A percentile compares a stretch with the other conserved stretches of the same genome.
Evolutionary conservation across 1,140 invertebrate species (phyloP).

Genomic region (Ceratosolen solmsi): DNA sequence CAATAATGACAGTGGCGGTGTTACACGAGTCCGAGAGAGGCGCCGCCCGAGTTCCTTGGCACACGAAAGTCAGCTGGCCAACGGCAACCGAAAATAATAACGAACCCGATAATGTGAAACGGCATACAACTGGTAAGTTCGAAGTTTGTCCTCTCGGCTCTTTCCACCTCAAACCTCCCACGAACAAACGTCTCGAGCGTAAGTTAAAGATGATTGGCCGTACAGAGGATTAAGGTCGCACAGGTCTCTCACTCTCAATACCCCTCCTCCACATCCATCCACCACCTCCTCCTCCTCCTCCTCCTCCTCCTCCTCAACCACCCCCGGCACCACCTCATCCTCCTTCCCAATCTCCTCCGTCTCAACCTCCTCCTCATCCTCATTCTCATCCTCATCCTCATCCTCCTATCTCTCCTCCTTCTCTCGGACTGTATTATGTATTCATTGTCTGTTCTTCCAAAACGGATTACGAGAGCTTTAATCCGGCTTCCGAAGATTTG

Average conservation of each 20-base stretch:
- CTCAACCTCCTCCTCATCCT: background rate
- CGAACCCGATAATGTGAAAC: too few species aligned
- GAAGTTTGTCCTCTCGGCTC: background rate
- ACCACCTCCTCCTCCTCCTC: background rate
- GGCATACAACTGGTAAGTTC: too few species aligned
- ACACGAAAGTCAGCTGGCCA: conserved; percentile 23
- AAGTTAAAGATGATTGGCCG: conserved; percentile 48
- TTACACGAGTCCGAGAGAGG: too few species aligned
- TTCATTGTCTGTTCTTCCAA: conserved; percentile 60
- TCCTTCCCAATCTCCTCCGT: background rate
- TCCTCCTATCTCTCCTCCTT: background rate
- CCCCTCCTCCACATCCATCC: background rate
- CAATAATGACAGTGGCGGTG: too few species aligned
- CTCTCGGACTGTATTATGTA: conserved; percentile 56
- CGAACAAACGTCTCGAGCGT: background rate
- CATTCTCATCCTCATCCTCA: background rate
- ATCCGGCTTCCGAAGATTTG: conserved; percentile 56
- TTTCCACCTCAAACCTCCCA: background rate
- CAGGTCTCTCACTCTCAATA: background rate
- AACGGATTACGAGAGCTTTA: conserved; percentile 59
- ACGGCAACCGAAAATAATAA: background rate
- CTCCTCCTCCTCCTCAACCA: background rate
- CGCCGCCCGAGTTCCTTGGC: conserved; percentile 35
- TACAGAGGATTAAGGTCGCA: conserved; percentile 39
- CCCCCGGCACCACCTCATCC: background rate